Percentiles rank a stretch among this genome's conserved stretches.
Conservation (phyloP, 2,797 vertebrate species). For the Meda fulgida region DNA sequence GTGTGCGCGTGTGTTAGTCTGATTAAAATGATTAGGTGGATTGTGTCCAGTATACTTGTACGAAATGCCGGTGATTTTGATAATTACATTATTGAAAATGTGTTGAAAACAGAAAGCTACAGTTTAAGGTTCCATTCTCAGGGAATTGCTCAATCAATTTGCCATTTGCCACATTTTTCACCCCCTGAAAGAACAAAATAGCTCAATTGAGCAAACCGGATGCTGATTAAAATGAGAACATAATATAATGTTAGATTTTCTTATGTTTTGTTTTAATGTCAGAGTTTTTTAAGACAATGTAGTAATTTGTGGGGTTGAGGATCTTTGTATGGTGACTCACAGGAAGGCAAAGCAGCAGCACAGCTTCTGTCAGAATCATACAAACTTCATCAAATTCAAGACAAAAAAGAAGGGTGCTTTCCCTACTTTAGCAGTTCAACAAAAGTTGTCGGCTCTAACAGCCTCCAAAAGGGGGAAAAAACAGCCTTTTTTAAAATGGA, state of each 20-base stretch:
- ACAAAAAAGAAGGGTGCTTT: too few species aligned
- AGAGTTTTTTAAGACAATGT: not conserved
- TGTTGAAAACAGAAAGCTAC: not conserved
- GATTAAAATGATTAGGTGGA: slow-evolving; percentile 61
- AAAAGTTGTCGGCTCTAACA: too few species aligned
- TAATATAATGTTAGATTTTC: not conserved
- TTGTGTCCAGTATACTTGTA: not conserved
- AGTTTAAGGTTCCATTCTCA: not conserved
- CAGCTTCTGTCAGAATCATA: not conserved
- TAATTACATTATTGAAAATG: slow-evolving; percentile 3
- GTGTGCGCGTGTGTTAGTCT: slow-evolving; percentile 19
- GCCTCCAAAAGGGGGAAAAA: too few species aligned
- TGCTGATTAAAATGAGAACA: not conserved
- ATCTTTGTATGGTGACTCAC: not conserved
- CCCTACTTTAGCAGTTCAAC: not conserved
- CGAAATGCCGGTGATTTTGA: slow-evolving; percentile 3
- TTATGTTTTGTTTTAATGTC: not conserved
- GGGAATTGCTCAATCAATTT: not conserved
- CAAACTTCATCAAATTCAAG: not conserved
- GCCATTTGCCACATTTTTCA: not conserved
- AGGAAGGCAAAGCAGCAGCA: not conserved
- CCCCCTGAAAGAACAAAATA: not conserved
- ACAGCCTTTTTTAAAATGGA: too few species aligned
- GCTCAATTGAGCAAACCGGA: not conserved
- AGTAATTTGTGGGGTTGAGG: not conserved